Conservation (phyloP, 1,140 invertebrate species). For the Zaprionus tsacasi region DNA sequence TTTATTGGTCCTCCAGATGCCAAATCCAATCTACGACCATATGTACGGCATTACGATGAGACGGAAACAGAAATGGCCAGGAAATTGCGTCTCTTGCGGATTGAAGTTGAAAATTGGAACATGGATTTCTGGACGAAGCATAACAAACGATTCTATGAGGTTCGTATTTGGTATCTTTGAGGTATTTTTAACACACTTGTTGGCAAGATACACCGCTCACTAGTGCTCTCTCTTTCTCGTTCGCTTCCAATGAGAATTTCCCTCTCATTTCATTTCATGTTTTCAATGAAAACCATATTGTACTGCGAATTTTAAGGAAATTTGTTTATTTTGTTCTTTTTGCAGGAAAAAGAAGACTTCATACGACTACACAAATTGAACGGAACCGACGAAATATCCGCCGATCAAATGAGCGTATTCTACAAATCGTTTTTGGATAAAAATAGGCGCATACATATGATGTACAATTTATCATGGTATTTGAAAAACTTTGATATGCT, state of each 20-base stretch:
- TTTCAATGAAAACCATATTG: neutral
- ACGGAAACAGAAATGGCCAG: conserved; percentile 89
- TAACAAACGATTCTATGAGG: conserved; percentile 89
- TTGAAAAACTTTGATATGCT: conserved; percentile 89
- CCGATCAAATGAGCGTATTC: conserved; percentile 94
- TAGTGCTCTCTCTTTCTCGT: conserved; percentile 6
- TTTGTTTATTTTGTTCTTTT: conserved; percentile 48
- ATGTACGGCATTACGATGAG: conserved; percentile 87
- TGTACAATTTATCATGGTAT: conserved; percentile 91
- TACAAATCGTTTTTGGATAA: conserved; percentile 92
- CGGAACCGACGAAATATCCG: conserved; percentile 85
- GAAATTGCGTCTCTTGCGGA: conserved; percentile 87
- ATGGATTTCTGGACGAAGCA: conserved; percentile 92
- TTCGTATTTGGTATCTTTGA: conserved; percentile 65
- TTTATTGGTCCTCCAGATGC: conserved; percentile 91
- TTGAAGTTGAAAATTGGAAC: conserved; percentile 91
- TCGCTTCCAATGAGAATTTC: neutral
- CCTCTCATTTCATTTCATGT: conserved; percentile 23
- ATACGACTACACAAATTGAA: conserved; percentile 85
- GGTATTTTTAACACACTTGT: conserved; percentile 33
- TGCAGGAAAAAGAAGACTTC: conserved; percentile 89
- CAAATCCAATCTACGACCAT: conserved; percentile 90
- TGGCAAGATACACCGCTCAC: neutral
- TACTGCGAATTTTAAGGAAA: neutral
- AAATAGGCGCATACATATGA: conserved; percentile 89